Evolutionary conservation across 1,140 invertebrate species (phyloP).

Genomic region (Cheumatopsyche charites): DNA sequence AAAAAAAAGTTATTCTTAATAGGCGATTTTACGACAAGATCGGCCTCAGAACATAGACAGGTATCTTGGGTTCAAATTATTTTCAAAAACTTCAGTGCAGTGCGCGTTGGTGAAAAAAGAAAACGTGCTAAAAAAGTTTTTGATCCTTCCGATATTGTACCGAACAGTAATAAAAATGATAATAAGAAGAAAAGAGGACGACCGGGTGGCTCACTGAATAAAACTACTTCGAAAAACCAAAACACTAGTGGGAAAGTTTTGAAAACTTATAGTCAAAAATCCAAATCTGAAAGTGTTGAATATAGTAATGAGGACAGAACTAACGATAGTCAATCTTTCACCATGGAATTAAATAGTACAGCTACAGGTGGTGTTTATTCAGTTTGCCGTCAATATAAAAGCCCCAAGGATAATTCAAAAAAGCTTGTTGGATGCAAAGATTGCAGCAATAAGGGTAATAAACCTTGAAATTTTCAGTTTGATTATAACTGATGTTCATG

Average conservation of each 20-base stretch:
- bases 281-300: slow-evolving; percentile 46
- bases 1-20: no score
- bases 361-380: slow-evolving; percentile 62
- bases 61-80: no score
- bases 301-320: slow-evolving; percentile 52
- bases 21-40: no score
- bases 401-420: slow-evolving; percentile 64
- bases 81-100: no score
- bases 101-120: slow-evolving; percentile 58
- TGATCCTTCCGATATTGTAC: slow-evolving; percentile 77
- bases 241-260: slow-evolving; percentile 9
- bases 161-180: no score
- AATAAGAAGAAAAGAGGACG: slow-evolving; percentile 68
- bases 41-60: no score
- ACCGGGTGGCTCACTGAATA: slow-evolving; percentile 65
- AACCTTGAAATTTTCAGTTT: no score
- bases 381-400: slow-evolving; percentile 63
- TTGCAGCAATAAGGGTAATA: slow-evolving; percentile 82
- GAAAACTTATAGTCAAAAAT: slow-evolving; percentile 38
- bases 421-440: slow-evolving; percentile 76
- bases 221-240: slow-evolving; percentile 62
- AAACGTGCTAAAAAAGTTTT: slow-evolving; percentile 76
- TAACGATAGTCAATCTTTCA: slow-evolving; percentile 37
- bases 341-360: slow-evolving; percentile 34
- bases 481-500: not conserved